Conservation (phyloP, 2,113 vertebrate genomes). For the Pterocles orientalis region DNA sequence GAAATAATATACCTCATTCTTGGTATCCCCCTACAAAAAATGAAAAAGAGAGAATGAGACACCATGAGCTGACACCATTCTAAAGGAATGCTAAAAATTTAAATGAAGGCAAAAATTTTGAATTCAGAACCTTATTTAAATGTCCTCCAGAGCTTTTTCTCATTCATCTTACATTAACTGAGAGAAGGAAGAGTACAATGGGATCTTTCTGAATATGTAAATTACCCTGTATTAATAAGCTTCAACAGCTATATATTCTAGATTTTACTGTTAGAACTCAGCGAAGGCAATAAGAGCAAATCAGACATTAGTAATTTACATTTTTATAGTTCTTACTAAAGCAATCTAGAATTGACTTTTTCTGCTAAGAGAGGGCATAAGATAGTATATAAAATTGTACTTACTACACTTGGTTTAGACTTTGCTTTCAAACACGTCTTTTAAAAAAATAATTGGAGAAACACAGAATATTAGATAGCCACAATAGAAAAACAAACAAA, state of each 20-base stretch:
- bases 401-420: not conserved
- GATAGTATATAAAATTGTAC: slow-evolving; percentile 38
- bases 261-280: slow-evolving; percentile 70
- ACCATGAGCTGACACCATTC: not conserved
- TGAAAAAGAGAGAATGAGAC: not conserved
- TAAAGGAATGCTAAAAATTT: slow-evolving; percentile 20
- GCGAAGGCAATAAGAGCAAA: slow-evolving; percentile 69
- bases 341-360: slow-evolving; percentile 64
- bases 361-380: slow-evolving; percentile 57
- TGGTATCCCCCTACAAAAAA: not conserved
- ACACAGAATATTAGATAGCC: not conserved
- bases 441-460: not conserved
- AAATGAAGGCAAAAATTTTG: slow-evolving; percentile 48
- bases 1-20: not conserved
- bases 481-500: not conserved
- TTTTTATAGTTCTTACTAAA: slow-evolving; percentile 75
- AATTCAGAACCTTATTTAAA: slow-evolving; percentile 35
- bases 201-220: slow-evolving; percentile 69
- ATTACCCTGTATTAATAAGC: slow-evolving; percentile 71
- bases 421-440: not conserved
- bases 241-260: slow-evolving; percentile 69
- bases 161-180: slow-evolving; percentile 57
- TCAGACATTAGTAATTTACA: slow-evolving; percentile 69
- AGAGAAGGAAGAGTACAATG: slow-evolving; percentile 13
- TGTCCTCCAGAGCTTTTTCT: slow-evolving; percentile 27